phyloP scores from a whole-genome alignment of 2,888 invertebrate genomes.

The Uloborus plumipes region DNA sequence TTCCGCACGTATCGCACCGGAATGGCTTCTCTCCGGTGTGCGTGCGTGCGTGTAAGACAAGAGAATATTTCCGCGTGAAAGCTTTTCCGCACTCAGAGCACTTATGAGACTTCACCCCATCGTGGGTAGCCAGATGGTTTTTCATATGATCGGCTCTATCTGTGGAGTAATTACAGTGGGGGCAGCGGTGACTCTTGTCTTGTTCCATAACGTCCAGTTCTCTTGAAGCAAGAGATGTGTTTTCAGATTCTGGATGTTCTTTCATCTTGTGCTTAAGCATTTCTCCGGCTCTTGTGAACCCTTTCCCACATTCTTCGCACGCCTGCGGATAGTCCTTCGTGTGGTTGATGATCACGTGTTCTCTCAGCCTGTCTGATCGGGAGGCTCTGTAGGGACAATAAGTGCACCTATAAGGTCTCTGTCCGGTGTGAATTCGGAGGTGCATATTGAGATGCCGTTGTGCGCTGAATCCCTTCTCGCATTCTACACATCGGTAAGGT shows the following conservation, averaged over 20 bases:
- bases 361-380: no score
- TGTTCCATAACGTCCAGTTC: constrained; percentile 6
- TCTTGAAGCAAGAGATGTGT: neutral
- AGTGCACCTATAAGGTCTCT: no score
- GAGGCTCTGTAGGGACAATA: no score
- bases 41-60: no score
- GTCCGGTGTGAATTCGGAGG: no score
- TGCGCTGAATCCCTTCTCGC: neutral
- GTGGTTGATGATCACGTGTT: no score
- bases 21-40: neutral
- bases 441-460: neutral
- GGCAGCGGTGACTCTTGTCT: constrained; percentile 17
- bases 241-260: no score
- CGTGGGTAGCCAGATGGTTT: constrained; percentile 1
- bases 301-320: no score
- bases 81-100: constrained; percentile 5
- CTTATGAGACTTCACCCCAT: neutral
- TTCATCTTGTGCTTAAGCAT: no score
- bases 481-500: neutral
- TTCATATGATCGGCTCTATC: neutral
- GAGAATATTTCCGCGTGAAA: neutral
- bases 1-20: neutral
- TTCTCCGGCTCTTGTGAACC: no score
- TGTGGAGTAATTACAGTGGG: constrained; percentile 2
- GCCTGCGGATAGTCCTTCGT: no score